Percentiles rank a stretch among this genome's conserved stretches.
Conservation (phyloP, 2,113 vertebrate species). For the Microtus richardsoni region DNA sequence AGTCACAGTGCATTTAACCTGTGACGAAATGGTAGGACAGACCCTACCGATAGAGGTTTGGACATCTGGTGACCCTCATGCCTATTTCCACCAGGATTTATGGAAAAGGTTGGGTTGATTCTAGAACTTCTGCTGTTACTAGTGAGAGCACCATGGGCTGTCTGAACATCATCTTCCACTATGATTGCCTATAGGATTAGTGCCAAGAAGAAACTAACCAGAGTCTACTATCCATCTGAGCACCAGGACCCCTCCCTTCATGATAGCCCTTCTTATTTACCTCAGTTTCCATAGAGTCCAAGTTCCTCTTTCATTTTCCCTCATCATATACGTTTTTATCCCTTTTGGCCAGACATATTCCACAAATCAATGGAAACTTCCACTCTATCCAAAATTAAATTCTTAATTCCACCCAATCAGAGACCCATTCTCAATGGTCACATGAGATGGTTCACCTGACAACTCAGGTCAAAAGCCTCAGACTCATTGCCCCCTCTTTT, state of each 20-base stretch:
- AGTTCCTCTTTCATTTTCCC: background rate
- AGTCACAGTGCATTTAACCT: background rate
- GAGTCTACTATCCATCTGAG: background rate
- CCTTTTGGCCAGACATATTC: background rate
- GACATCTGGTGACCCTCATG: background rate
- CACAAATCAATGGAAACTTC: background rate
- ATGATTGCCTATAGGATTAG: background rate
- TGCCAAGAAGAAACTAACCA: background rate
- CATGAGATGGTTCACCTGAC: background rate
- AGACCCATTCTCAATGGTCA: background rate
- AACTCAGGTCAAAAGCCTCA: background rate
- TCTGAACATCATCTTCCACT: background rate
- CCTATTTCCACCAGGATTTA: background rate
- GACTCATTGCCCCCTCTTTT: background rate
- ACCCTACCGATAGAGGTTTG: background rate
- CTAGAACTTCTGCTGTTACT: background rate
- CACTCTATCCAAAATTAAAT: background rate
- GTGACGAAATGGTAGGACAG: background rate
- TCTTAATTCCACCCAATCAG: background rate
- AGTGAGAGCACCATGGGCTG: background rate
- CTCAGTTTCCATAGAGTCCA: background rate
- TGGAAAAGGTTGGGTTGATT: background rate
- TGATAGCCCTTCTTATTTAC: background rate
- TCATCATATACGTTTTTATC: background rate
- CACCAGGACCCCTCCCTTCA: background rate